Percentiles rank a stretch among this genome's conserved stretches.
Evolutionary conservation across 2,888 invertebrate species (phyloP).

Genomic region (Cepaea hortensis): DNA sequence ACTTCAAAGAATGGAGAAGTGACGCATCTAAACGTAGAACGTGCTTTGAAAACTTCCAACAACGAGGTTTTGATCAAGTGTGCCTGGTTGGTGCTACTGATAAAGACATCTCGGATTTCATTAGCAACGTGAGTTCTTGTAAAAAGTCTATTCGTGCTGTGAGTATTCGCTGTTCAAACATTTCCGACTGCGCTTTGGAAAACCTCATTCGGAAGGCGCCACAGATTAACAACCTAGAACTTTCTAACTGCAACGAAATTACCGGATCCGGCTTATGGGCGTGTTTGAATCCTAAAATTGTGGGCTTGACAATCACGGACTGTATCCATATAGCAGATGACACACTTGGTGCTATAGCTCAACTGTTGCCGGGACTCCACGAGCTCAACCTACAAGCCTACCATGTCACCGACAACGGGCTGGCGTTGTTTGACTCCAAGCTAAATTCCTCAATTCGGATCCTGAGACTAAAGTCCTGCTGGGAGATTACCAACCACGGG

Average conservation of each 20-base stretch:
- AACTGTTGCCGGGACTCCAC: conserved; percentile 91
- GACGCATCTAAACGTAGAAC: conserved; percentile 78
- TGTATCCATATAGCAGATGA: conserved; percentile 98
- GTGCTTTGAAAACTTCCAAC: conserved; percentile 80
- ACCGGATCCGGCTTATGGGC: conserved; percentile 97
- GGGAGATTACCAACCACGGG: conserved; percentile 98
- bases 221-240: conserved; percentile 92
- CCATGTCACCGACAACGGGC: conserved; percentile 95
- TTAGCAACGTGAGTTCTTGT: conserved; percentile 86
- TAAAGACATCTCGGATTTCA: conserved; percentile 91
- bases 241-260: conserved; percentile 97
- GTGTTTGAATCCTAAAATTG: conserved; percentile 93
- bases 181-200: conserved; percentile 93
- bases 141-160: conserved; percentile 87
- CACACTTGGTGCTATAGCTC: conserved; percentile 95
- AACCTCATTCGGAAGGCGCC: conserved; percentile 78
- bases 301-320: conserved; percentile 93
- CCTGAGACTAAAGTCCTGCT: conserved; percentile 93
- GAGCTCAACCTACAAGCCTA: conserved; percentile 95
- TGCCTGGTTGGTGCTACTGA: conserved; percentile 91
- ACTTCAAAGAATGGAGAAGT: conserved; percentile 84
- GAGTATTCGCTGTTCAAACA: conserved; percentile 90
- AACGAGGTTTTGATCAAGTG: conserved; percentile 91
- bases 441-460: conserved; percentile 92
- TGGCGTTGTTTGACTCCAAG: conserved; percentile 94